Evolutionary conservation across 92 coral and sea anemone genomes (phyloP).

Genomic region (Phenganax subtilis): DNA sequence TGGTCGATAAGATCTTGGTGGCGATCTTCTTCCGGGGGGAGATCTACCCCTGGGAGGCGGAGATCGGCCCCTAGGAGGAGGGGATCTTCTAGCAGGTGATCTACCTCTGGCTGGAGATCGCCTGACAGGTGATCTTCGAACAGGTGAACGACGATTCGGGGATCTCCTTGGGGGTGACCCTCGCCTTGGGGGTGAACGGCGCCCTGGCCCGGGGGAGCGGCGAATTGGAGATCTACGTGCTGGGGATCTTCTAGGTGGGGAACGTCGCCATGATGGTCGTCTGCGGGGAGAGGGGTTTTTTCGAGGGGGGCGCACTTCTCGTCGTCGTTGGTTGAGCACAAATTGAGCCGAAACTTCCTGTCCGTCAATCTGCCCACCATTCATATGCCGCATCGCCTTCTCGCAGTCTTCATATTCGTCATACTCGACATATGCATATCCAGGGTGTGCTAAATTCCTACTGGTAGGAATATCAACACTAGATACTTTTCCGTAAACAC

Average conservation of each 20-base stretch:
- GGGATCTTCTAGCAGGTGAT: constrained; percentile 15
- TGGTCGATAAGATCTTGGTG: constrained; percentile 37
- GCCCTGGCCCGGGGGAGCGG: constrained; percentile 43
- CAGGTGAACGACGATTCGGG: background rate
- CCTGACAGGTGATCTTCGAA: background rate
- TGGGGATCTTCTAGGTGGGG: constrained; percentile 76
- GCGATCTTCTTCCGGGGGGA: constrained; percentile 31
- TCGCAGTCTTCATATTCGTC: constrained; percentile 79
- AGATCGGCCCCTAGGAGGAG: background rate
- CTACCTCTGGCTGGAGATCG: constrained; percentile 20
- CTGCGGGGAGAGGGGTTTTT: constrained; percentile 75
- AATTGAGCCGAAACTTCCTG: constrained; percentile 84
- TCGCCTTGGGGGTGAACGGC: constrained; percentile 71
- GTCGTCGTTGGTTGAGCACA: constrained; percentile 75
- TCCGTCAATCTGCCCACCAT: constrained; percentile 97
- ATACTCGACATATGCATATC: constrained; percentile 90
- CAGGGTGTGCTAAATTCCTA: constrained; percentile 78
- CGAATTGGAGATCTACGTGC: constrained; percentile 10
- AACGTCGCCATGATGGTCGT: constrained; percentile 78
- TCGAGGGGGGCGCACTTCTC: constrained; percentile 75
- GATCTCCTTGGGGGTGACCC: constrained; percentile 36
- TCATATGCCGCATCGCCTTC: constrained; percentile 92
- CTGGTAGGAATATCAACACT: constrained; percentile 86
- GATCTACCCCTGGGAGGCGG: constrained; percentile 10
- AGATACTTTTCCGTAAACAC: constrained; percentile 88